These are phyloP conservation scores for Acanthosepion lycidas DNA, from an alignment of 2,888 invertebrate genomes.

Conservation along the genomic window DNA sequence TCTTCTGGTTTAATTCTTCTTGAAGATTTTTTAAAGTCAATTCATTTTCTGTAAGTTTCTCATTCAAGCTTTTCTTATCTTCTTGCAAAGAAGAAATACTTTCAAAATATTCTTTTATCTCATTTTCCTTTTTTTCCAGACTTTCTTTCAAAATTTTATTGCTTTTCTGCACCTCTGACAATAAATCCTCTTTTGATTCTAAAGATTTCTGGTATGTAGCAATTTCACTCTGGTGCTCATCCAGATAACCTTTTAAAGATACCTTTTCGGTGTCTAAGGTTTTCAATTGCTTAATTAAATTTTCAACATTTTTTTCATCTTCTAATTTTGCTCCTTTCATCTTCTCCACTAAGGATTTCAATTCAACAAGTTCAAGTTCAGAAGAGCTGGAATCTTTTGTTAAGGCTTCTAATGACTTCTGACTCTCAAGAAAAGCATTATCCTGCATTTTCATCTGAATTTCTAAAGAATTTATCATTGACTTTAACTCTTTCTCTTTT, in stretches of 20 bases:
- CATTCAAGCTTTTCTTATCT: background rate
- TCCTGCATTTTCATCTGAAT: background rate
- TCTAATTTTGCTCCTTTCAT: constrained; percentile 53
- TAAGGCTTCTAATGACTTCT: background rate
- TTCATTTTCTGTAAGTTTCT: background rate
- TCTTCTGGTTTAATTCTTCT: background rate
- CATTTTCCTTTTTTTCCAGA: background rate
- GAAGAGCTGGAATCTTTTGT: background rate
- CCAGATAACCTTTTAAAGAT: constrained; percentile 38
- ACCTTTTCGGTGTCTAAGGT: constrained; percentile 47
- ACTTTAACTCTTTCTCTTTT: constrained; percentile 36
- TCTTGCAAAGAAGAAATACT: background rate
- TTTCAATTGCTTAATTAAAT: constrained; percentile 38
- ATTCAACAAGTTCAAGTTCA: constrained; percentile 46
- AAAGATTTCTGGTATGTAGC: background rate
- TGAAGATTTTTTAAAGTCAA: background rate
- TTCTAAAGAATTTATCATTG: background rate
- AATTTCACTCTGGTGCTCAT: background rate
- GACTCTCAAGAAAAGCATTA: background rate
- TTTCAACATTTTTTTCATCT: background rate
- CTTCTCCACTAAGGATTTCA: constrained; percentile 46
- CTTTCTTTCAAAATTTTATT: background rate
- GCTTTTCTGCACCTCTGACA: background rate
- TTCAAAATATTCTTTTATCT: background rate
- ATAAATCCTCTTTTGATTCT: background rate